Base-by-base conservation (phyloP, 2,113 vertebrate species). In the Ictalurus punctatus region DNA sequence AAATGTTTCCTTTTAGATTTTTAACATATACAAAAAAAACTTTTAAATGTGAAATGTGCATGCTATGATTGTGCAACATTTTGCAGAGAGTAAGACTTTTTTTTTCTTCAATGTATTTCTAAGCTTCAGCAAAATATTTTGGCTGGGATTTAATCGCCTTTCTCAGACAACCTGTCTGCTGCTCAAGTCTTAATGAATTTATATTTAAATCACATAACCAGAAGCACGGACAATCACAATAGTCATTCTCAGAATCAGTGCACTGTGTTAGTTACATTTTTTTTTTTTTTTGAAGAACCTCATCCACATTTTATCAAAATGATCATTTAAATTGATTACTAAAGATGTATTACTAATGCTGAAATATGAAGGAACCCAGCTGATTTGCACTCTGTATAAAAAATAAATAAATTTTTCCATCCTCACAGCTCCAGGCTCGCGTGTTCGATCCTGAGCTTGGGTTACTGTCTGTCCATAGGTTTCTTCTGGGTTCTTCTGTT, bases 181-280 rank as follows among this genome's bases (percentile, higher is more conserved):
- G 63, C 16, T 34, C 23, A 52, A 63, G 86, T 19, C 56, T 23
- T 63, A 81, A 23, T 10, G 2, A 37, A 58, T 27, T 44, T 79
- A 37, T 6, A 81, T 76, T 23, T 44, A 76, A 76, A 44, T 76
- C 1, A 44, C 21, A 44, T 40, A n/a, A 86, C 59, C 48, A 69
- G 17, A 89, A 40, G 44, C 59, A 37, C 27, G 13, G 25, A 61
- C 17, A 67, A 16, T 85, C 56, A 89, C 17, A 58, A 63, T n/a
- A 30, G 54, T 52, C 56, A 40, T 34, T 59, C 67, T 40, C 73
- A 86, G 65, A n/a, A 74, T 58, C 79, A 56, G 6, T 83, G 37
- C 54, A 27, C 13, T 73, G 81, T 87, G 30, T 71, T 71, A 17
- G 30, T 34, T 80, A 81, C 67, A 85, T 76, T 90, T 84, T 40